Conservation (phyloP, 2,888 invertebrate species). For the Athalia rosae region DNA sequence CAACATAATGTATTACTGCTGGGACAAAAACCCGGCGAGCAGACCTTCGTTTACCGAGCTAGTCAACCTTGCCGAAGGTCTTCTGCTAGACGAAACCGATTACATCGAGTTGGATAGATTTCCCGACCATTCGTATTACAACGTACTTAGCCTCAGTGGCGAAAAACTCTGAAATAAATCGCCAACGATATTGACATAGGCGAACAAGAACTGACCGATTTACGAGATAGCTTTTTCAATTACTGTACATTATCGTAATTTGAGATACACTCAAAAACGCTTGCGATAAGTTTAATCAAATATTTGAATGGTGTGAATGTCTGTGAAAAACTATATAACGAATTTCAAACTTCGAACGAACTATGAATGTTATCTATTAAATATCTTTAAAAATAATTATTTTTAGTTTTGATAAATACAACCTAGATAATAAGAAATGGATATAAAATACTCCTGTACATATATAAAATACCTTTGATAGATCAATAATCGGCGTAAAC, state of each 20-base stretch:
- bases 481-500: neutral
- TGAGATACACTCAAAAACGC: neutral
- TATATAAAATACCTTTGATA: neutral
- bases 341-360: neutral
- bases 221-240: neutral
- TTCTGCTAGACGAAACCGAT: slow-evolving; percentile 92
- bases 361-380: slow-evolving; percentile 3
- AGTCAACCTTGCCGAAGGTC: slow-evolving; percentile 85
- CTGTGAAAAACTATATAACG: neutral
- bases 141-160: slow-evolving; percentile 88
- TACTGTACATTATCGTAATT: neutral
- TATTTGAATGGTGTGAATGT: neutral
- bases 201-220: slow-evolving; percentile 11
- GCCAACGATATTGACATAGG: neutral
- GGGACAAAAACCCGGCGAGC: slow-evolving; percentile 90
- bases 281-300: slow-evolving; percentile 7
- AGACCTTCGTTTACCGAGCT: slow-evolving; percentile 91
- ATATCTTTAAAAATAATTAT: neutral
- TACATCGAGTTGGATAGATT: slow-evolving; percentile 94
- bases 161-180: slow-evolving; percentile 80
- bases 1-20: slow-evolving; percentile 97
- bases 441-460: slow-evolving; percentile 14
- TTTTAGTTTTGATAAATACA: neutral
- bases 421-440: neutral
- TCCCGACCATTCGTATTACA: slow-evolving; percentile 94